phyloP scores from a whole-genome alignment of 2,888 invertebrate species.

The Napeogenes sylphis region DNA sequence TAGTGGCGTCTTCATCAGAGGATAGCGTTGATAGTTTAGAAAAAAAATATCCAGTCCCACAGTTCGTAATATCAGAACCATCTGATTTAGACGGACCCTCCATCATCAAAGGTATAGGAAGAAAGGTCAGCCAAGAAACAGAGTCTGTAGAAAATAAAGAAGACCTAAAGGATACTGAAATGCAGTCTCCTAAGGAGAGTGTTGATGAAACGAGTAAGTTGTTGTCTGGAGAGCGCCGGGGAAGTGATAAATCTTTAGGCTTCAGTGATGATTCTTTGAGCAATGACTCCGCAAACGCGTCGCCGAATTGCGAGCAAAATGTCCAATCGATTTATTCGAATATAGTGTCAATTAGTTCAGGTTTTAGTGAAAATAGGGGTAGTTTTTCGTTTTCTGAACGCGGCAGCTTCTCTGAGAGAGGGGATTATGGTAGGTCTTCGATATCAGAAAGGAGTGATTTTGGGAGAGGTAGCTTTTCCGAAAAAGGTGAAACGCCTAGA shows the following conservation, averaged over 20 bases:
- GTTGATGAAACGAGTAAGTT: slow-evolving; percentile 47
- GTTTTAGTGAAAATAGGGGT: slow-evolving; percentile 77
- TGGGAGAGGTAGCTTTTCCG: slow-evolving; percentile 66
- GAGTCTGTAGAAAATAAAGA: slow-evolving; percentile 54
- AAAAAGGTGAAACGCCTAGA: slow-evolving; percentile 68
- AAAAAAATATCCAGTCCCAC: slow-evolving; percentile 74
- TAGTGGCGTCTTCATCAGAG: slow-evolving; percentile 86
- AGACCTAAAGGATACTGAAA: slow-evolving; percentile 52
- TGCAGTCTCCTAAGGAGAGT: slow-evolving; percentile 59
- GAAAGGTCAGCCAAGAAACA: slow-evolving; percentile 82
- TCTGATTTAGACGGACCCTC: slow-evolving; percentile 84
- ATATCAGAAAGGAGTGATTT: slow-evolving; percentile 78
- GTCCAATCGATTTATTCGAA: slow-evolving; percentile 71
- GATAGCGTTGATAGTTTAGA: slow-evolving; percentile 84
- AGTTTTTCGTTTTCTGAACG: slow-evolving; percentile 71
- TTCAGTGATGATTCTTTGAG: slow-evolving; percentile 86
- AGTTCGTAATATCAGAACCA: slow-evolving; percentile 85
- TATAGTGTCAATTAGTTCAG: slow-evolving; percentile 78
- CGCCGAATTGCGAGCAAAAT: slow-evolving; percentile 76
- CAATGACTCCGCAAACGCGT: slow-evolving; percentile 78
- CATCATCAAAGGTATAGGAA: slow-evolving; percentile 87
- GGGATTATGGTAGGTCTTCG: slow-evolving; percentile 64
- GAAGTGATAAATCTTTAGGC: slow-evolving; percentile 83
- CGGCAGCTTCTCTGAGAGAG: slow-evolving; percentile 69
- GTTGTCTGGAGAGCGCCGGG: slow-evolving; percentile 69